A percentile compares a stretch with the other conserved stretches of the same genome.
Conservation (phyloP, 2,113 vertebrate species). For the Sus scrofa region T2T-Sscrofa CM000813.6:106093001-106093500, state of each 20-base stretch:
- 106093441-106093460: not conserved
- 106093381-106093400: not conserved
- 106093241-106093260: not conserved
- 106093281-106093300: not conserved
- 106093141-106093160: not conserved
- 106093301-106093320: not conserved
- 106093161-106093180: not conserved
- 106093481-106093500: not conserved
- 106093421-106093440: not conserved
- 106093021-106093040: not conserved
- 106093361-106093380: not conserved
- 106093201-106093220: not conserved
- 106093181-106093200: constrained; percentile 34
- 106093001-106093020: not conserved
- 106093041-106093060: not conserved
- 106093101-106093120: not conserved
- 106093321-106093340: not conserved
- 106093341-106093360: not conserved
- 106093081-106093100: constrained; percentile 29
- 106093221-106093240: not conserved
- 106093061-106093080: not conserved
- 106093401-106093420: not conserved
- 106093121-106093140: not conserved
- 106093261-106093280: not conserved
- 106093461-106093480: not conserved